phyloP scores from a whole-genome alignment of 2,888 invertebrate species.

The Pristionchus entomophagus region DNA sequence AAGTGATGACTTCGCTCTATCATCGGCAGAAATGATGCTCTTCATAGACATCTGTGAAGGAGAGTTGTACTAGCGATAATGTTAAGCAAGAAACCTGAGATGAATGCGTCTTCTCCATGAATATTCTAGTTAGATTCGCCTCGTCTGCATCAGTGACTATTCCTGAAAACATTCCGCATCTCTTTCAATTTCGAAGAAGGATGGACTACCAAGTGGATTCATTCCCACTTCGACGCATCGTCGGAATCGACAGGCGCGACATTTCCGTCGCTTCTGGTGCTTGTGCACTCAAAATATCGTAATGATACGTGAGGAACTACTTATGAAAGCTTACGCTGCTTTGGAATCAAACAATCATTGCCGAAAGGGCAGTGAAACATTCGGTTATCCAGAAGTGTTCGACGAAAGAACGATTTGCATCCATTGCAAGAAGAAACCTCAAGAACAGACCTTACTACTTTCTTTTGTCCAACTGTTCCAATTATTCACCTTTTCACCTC shows the following conservation, averaged over 20 bases:
- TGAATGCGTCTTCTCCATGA: no score
- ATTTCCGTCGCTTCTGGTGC: neutral
- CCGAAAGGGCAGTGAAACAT: neutral
- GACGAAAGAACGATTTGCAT: slow-evolving; percentile 9
- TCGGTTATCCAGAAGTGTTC: neutral
- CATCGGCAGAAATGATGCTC: neutral
- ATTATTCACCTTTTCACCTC: neutral
- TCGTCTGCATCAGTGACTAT: neutral
- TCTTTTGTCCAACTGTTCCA: no score
- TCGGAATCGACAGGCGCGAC: neutral
- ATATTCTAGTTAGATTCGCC: no score
- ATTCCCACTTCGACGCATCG: neutral
- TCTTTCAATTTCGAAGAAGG: neutral
- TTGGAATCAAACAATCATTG: neutral
- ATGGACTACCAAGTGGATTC: neutral
- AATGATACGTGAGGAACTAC: neutral
- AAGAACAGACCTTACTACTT: no score
- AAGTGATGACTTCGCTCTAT: neutral
- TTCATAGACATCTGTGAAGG: neutral
- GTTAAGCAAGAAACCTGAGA: no score
- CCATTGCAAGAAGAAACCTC: neutral
- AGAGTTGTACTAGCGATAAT: no score
- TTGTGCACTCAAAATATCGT: neutral
- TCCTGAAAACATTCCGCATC: neutral
- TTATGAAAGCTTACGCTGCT: neutral